These are phyloP conservation scores for Mirza zaza DNA, from an alignment of 2,113 vertebrate species.

Conservation along the genomic window DNA sequence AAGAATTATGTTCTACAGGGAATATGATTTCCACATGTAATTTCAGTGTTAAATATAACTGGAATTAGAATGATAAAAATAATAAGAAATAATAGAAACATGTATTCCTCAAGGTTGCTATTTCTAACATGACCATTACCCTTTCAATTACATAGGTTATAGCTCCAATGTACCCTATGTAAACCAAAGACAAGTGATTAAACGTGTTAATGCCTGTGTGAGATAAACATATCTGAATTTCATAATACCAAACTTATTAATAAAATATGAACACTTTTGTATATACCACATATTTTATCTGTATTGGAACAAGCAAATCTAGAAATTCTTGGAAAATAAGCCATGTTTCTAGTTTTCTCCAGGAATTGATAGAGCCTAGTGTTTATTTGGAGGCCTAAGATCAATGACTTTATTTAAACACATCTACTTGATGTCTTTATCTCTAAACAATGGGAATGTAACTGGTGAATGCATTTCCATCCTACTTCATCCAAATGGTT, in stretches of 20 bases:
- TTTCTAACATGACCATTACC: background rate
- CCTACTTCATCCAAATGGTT: background rate
- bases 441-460: background rate
- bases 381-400: background rate
- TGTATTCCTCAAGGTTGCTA: background rate
- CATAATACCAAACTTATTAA: background rate
- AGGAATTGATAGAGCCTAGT: background rate
- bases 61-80: constrained; percentile 34
- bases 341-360: background rate
- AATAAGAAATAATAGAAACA: constrained; percentile 12
- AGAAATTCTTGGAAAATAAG: background rate
- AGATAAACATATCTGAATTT: background rate
- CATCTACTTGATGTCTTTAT: background rate
- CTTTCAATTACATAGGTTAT: background rate
- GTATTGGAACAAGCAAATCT: background rate
- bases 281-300: background rate
- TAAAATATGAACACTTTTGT: background rate
- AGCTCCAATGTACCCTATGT: background rate
- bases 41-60: constrained; percentile 56
- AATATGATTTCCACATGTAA: constrained; percentile 11
- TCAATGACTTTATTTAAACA: constrained; percentile 15
- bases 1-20: background rate
- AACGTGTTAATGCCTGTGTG: background rate
- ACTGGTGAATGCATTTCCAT: background rate
- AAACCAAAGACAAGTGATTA: background rate